Evolutionary conservation across 1,140 invertebrate genomes (phyloP).

Genomic region (Drosophila takahashii): DNA sequence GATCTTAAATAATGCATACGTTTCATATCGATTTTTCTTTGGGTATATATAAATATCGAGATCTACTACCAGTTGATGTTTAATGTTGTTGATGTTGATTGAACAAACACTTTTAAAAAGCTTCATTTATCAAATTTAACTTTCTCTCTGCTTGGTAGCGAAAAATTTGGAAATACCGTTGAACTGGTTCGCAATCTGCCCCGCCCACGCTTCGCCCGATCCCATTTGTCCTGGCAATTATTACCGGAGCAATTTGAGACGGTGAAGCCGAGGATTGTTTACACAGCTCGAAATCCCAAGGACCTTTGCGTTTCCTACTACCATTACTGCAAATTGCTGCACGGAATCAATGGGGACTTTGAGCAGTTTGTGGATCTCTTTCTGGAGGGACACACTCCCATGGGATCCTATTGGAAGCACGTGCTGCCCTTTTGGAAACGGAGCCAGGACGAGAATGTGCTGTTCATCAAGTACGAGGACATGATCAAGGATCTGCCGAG

Average conservation of each 20-base stretch:
- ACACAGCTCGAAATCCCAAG: conserved; percentile 96
- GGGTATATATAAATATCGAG: too few relatives aligned
- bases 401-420: conserved; percentile 90
- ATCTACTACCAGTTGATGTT: too few relatives aligned
- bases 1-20: too few relatives aligned
- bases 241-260: conserved; percentile 88
- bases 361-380: conserved; percentile 94
- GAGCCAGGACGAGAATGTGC: conserved; percentile 90
- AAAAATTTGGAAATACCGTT: conserved; percentile 67
- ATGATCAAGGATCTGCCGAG: conserved; percentile 90
- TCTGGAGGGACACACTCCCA: conserved; percentile 88
- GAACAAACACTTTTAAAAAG: background rate
- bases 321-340: conserved; percentile 91
- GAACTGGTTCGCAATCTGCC: conserved; percentile 88
- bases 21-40: too few relatives aligned
- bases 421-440: conserved; percentile 90
- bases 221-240: conserved; percentile 91
- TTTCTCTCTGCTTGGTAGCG: conserved; percentile 21
- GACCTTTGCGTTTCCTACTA: conserved; percentile 97
- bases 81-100: too few relatives aligned
- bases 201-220: conserved; percentile 91
- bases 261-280: conserved; percentile 94
- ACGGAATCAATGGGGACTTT: conserved; percentile 89
- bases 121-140: background rate
- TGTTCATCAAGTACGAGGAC: conserved; percentile 94